Evolutionary conservation across 2,797 vertebrate species (phyloP).

Genomic region (Danionella dracula): DNA sequence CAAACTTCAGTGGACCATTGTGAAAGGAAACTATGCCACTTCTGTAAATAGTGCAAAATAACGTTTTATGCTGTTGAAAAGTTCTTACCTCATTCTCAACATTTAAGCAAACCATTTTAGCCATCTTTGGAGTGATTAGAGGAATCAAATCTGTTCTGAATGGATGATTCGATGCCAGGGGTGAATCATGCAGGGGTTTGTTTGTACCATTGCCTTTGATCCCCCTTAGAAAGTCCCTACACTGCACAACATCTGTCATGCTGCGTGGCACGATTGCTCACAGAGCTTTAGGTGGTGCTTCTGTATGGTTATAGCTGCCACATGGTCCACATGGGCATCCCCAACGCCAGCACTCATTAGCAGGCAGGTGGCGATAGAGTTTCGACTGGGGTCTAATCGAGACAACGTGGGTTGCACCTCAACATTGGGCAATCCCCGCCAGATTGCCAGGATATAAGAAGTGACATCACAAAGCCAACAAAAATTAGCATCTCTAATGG

Average conservation of each 20-base stretch:
- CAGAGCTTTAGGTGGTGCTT: constrained; percentile 49
- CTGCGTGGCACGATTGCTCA: constrained; percentile 59
- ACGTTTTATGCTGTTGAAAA: too few relatives aligned
- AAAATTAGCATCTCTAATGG: constrained; percentile 62
- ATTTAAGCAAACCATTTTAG: background rate
- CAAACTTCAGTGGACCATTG: too few relatives aligned
- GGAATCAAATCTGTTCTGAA: constrained; percentile 31
- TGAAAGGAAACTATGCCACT: too few relatives aligned
- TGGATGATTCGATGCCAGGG: constrained; percentile 45
- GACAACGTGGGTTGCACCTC: constrained; percentile 39
- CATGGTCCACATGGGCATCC: constrained; percentile 44
- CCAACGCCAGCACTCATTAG: constrained; percentile 55
- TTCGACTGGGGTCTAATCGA: constrained; percentile 27
- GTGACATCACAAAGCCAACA: constrained; percentile 62
- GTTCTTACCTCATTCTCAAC: too few relatives aligned
- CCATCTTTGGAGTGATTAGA: constrained; percentile 1
- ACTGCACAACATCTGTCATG: constrained; percentile 72
- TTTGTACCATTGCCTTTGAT: constrained; percentile 49
- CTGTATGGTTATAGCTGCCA: constrained; percentile 40
- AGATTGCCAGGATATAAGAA: constrained; percentile 58
- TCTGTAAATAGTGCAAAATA: too few relatives aligned
- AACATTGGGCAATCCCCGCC: constrained; percentile 45
- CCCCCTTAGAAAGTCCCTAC: constrained; percentile 43
- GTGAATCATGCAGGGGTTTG: constrained; percentile 50
- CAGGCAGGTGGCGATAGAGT: constrained; percentile 44